Conservation (phyloP, 2,888 invertebrate genomes). For the Phytoseiulus persimilis region DNA sequence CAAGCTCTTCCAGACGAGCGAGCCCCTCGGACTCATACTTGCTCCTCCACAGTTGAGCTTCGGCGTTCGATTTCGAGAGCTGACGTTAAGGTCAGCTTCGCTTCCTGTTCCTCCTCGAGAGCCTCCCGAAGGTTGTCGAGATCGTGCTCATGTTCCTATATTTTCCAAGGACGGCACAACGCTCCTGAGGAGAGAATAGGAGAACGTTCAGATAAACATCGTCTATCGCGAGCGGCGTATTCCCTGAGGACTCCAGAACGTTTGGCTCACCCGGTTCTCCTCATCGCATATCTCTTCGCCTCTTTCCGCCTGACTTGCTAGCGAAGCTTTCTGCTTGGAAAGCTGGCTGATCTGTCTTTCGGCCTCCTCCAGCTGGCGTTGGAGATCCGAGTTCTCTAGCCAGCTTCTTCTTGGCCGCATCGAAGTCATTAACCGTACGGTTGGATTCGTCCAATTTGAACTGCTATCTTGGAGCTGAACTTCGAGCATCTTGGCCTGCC, state of each 20-base stretch:
- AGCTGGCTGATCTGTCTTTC: conserved; percentile 94
- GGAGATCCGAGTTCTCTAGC: conserved; percentile 94
- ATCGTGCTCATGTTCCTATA: conserved; percentile 97
- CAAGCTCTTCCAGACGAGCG: conserved; percentile 72
- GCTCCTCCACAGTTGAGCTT: conserved; percentile 92
- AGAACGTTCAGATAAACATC: background rate
- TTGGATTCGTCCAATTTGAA: conserved; percentile 92
- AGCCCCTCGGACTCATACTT: conserved; percentile 98
- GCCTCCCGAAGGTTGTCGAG: conserved; percentile 97
- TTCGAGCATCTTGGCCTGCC: conserved; percentile 94
- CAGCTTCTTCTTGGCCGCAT: conserved; percentile 92
- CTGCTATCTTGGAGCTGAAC: conserved; percentile 91
- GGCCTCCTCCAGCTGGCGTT: conserved; percentile 86
- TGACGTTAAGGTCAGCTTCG: conserved; percentile 99
- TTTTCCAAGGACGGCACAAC: conserved; percentile 87
- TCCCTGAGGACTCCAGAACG: too few species aligned
- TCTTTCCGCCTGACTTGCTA: conserved; percentile 94
- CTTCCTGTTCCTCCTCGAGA: conserved; percentile 97
- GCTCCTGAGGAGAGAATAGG: conserved; percentile 55
- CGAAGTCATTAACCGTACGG: conserved; percentile 93
- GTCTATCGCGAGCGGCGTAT: too few species aligned
- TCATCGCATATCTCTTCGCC: conserved; percentile 96
- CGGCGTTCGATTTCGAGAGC: conserved; percentile 95
- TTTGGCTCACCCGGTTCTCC: conserved; percentile 57
- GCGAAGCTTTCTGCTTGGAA: conserved; percentile 90